These are phyloP conservation scores for Heliconius hewitsoni DNA, from an alignment of 1,140 invertebrate species.

Conservation along the genomic window DNA sequence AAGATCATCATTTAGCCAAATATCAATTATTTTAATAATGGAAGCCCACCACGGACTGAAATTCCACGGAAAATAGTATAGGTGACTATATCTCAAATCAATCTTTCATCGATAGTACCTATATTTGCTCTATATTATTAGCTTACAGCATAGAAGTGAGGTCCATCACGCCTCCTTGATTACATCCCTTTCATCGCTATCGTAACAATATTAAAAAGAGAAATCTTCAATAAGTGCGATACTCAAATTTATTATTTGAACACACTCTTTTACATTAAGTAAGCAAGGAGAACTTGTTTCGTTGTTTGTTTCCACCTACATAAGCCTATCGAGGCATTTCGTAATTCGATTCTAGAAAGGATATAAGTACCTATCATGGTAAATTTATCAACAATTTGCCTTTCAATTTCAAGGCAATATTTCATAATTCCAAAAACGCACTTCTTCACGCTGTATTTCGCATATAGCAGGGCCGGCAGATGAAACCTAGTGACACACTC, in stretches of 20 bases:
- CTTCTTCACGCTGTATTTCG: too few species aligned
- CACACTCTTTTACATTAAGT: neutral
- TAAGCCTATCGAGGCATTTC: neutral
- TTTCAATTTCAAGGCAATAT: neutral
- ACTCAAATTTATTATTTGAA: neutral
- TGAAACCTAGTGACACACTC: too few species aligned
- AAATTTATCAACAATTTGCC: neutral
- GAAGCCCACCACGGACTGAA: too few species aligned
- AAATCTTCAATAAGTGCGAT: neutral
- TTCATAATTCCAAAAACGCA: too few species aligned
- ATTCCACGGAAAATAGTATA: too few species aligned
- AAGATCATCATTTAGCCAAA: neutral
- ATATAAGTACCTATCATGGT: neutral
- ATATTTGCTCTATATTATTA: neutral
- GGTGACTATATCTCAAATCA: too few species aligned
- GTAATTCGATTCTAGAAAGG: neutral
- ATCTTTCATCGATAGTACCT: too few species aligned
- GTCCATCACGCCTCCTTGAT: too few species aligned
- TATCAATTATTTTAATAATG: neutral
- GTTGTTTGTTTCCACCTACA: conserved; percentile 6
- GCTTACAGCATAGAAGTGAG: too few species aligned
- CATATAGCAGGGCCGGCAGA: too few species aligned
- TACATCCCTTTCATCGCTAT: too few species aligned
- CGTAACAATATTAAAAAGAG: too few species aligned
- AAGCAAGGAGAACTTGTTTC: neutral